A percentile compares a stretch with the other conserved stretches of the same genome.
Evolutionary conservation across 2,797 vertebrate species (phyloP).

Genomic region (Sus cebifrons): DNA sequence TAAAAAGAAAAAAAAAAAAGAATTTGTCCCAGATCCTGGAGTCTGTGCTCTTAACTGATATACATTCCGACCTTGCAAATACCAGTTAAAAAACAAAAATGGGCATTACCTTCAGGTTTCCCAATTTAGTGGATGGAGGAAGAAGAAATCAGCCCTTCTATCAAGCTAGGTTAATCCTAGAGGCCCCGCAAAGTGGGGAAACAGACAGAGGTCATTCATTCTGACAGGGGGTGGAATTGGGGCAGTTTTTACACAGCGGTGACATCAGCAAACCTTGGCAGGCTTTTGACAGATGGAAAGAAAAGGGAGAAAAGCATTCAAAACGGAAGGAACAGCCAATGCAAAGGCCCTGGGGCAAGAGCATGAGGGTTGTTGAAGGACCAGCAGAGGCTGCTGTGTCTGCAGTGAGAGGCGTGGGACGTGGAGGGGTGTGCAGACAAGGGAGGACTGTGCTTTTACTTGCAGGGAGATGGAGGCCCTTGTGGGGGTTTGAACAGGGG

Average conservation of each 20-base stretch:
- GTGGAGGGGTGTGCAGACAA: neutral
- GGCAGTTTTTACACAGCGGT: neutral
- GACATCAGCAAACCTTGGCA: neutral
- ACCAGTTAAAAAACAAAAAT: neutral
- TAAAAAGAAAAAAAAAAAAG: neutral
- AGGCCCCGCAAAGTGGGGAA: neutral
- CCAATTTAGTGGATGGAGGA: neutral
- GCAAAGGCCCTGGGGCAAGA: neutral
- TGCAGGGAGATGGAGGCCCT: neutral
- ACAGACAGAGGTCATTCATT: neutral
- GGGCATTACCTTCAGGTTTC: neutral
- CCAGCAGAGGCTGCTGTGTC: neutral
- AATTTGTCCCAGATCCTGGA: neutral
- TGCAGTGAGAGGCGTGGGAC: no score
- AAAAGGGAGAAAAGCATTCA: neutral
- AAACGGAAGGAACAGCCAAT: neutral
- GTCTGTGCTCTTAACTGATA: neutral
- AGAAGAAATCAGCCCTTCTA: neutral
- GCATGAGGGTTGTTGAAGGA: neutral
- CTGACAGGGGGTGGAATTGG: neutral
- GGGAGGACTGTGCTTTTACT: neutral
- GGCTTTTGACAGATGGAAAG: neutral
- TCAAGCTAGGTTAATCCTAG: neutral
- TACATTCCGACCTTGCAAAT: slow-evolving; percentile 46
- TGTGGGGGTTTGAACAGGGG: neutral